A percentile compares a stretch with the other conserved stretches of the same genome.
Evolutionary conservation across 2,113 vertebrate genomes (phyloP).

Genomic region (Melanostigma gelatinosum): DNA sequence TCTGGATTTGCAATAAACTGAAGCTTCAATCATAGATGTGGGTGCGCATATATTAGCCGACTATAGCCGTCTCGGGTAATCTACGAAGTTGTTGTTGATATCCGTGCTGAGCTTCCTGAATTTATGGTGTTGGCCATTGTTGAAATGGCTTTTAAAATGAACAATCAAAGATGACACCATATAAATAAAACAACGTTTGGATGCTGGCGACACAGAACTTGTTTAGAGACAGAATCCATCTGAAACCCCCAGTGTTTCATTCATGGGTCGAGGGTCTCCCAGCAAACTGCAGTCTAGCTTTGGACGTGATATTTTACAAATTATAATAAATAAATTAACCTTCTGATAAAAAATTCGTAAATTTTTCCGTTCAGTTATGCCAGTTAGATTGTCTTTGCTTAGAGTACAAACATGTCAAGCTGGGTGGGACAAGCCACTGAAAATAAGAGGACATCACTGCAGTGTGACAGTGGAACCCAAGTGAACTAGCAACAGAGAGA

Average conservation of each 20-base stretch:
- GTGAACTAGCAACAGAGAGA: slow-evolving; percentile 64
- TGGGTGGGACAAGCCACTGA: slow-evolving; percentile 41
- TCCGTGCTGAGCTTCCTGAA: background rate
- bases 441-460: slow-evolving; percentile 46
- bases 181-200: background rate
- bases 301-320: background rate
- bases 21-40: background rate
- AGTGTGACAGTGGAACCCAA: slow-evolving; percentile 17
- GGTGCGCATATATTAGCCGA: background rate
- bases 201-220: background rate
- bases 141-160: background rate
- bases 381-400: slow-evolving; percentile 18
- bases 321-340: background rate
- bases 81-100: background rate
- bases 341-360: background rate
- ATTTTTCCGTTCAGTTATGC: background rate
- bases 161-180: background rate
- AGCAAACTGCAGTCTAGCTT: background rate
- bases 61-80: background rate
- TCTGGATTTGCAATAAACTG: slow-evolving; percentile 16
- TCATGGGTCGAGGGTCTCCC: background rate
- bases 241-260: background rate
- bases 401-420: slow-evolving; percentile 47
- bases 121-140: background rate
- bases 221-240: too few relatives aligned